Evolutionary conservation across 2,797 vertebrate species (phyloP).

Genomic region (Alcedo quadribrachys): DNA sequence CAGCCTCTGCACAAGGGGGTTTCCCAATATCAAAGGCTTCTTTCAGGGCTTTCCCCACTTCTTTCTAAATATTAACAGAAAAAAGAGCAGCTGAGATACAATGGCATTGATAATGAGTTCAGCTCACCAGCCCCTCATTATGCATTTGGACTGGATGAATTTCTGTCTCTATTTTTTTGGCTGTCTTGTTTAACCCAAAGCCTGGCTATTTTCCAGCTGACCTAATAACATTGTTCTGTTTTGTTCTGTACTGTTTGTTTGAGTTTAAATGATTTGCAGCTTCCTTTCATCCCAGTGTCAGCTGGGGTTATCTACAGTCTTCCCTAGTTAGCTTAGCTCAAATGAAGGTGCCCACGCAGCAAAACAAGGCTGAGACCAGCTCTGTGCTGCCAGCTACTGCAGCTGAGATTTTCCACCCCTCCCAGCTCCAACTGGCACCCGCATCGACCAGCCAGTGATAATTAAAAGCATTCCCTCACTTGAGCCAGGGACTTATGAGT

Average conservation of each 20-base stretch:
- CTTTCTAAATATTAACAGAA: constrained; percentile 35
- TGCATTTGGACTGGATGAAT: not conserved
- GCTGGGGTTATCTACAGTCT: constrained; percentile 56
- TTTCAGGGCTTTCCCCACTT: constrained; percentile 38
- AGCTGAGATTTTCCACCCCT: constrained; percentile 51
- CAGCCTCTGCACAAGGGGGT: not conserved
- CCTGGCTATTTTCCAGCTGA: constrained; percentile 31
- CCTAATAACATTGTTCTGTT: constrained; percentile 59
- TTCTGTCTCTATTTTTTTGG: constrained; percentile 16
- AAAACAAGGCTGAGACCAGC: constrained; percentile 9
- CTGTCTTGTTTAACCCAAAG: not conserved
- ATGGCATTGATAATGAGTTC: not conserved
- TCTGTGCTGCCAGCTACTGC: constrained; percentile 18
- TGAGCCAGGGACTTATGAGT: not conserved
- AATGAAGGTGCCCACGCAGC: constrained; percentile 20
- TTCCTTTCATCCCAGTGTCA: constrained; percentile 52
- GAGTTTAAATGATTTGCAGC: constrained; percentile 53
- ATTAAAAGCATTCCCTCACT: constrained; percentile 51
- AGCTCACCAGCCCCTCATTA: not conserved
- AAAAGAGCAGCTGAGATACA: not conserved
- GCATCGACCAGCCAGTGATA: not conserved
- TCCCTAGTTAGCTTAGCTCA: constrained; percentile 39
- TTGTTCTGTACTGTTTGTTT: constrained; percentile 48
- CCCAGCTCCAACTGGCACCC: not conserved
- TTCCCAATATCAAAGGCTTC: constrained; percentile 28